Evolutionary conservation across 2,888 invertebrate genomes (phyloP), one percentile per base, ranked within the genome.

Genomic region (Mamestra brassicae): DNA sequence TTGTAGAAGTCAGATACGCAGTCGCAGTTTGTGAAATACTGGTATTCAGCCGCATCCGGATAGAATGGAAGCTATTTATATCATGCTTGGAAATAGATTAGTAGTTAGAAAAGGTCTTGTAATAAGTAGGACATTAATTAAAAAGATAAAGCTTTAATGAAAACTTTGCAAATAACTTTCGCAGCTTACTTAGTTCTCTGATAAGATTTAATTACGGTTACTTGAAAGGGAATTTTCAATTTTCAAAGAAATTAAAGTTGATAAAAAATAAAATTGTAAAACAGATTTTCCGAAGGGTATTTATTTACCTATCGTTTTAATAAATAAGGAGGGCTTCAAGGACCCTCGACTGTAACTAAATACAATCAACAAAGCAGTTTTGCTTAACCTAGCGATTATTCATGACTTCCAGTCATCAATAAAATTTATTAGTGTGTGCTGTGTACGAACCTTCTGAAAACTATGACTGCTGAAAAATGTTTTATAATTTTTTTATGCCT

Each of bases 171-270:
- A 78, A 67, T 36, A 63, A 78, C 62, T 82, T 82, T 77, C 47
- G 10, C 55, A 57, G 47, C 54, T 58, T 66, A 62, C 58, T 67
- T 47, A 78, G 26, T 64, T 60, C 50, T 57, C 58, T 11, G 72
- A 83, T 83, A 80, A 78, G 64, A 78, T 78, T 64, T 80, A 67
- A 72, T 78, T 47, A 78, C 72, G 38, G 36, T 63, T 42, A 67
- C 54, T 64, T 64, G 45, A 52, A 58, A 0, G n/a, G 55, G 17
- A 34, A 17, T 63, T 63, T 58, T 42, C 52, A 45, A 34, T 47
- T 45, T 55, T 75, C 42, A 34, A 81, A 75, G 45, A 26, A 55
- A 65, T 65, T 74, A n/a, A 77, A 42, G 17, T 54, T 26, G 13
- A 15, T 62, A 72, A 62, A 79, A 70, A 55, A 61, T 61, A 79